Conservation (phyloP, 1,140 invertebrate species). For the Triops longicaudatus region DNA sequence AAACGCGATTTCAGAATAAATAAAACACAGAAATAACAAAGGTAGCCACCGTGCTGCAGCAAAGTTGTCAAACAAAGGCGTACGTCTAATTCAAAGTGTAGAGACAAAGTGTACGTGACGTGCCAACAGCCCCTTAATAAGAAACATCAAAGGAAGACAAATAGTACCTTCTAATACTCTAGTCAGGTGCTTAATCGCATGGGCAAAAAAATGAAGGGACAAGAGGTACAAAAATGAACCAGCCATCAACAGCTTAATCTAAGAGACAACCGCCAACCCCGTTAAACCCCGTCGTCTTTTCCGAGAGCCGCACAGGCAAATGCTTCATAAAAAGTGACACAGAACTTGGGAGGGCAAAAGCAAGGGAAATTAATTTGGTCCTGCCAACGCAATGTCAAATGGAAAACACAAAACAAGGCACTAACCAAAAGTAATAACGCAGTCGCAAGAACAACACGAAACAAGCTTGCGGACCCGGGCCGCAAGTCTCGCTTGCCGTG, state of each 20-base stretch:
- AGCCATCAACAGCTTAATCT: constrained; percentile 7
- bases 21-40: background rate
- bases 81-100: background rate
- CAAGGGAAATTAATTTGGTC: background rate
- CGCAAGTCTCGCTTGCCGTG: background rate
- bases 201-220: background rate
- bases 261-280: background rate
- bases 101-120: background rate
- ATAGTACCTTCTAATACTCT: background rate
- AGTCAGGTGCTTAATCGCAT: background rate
- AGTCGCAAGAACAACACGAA: background rate
- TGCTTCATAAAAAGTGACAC: background rate
- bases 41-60: background rate
- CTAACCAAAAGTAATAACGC: background rate
- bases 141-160: constrained; percentile 4
- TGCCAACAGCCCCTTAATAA: background rate
- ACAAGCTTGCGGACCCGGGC: background rate
- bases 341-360: background rate
- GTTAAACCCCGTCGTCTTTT: background rate
- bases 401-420: background rate
- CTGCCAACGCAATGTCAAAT: background rate
- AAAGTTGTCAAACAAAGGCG: background rate
- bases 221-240: background rate
- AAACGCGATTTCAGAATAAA: too few species aligned
- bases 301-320: background rate